phyloP scores from a whole-genome alignment of 2,888 invertebrate genomes.

The Dione juno region DNA sequence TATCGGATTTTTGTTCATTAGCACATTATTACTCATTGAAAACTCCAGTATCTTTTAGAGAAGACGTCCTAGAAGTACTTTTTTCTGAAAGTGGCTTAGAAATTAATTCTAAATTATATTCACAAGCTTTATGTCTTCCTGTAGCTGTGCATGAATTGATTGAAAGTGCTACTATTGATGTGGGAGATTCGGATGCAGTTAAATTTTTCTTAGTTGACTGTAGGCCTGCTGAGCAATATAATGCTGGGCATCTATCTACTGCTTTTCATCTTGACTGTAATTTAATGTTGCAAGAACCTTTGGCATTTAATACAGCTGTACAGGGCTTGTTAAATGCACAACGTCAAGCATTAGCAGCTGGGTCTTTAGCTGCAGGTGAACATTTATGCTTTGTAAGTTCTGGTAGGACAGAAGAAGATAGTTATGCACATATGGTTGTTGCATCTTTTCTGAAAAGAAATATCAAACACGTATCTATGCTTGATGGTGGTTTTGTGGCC shows the following conservation, averaged over 20 bases:
- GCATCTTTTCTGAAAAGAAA: slow-evolving; percentile 97
- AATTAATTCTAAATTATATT: slow-evolving; percentile 85
- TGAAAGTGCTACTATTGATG: slow-evolving; percentile 89
- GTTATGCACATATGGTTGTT: slow-evolving; percentile 98
- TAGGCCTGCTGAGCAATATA: slow-evolving; percentile 97
- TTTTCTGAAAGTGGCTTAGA: slow-evolving; percentile 83
- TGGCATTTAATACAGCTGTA: slow-evolving; percentile 96
- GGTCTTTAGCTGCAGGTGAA: slow-evolving; percentile 93
- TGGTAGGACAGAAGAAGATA: slow-evolving; percentile 96
- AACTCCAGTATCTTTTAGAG: slow-evolving; percentile 96
- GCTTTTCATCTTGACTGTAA: slow-evolving; percentile 99
- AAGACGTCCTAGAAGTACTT: slow-evolving; percentile 88
- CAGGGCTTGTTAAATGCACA: slow-evolving; percentile 96
- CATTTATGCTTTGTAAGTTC: slow-evolving; percentile 97
- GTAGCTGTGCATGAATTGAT: slow-evolving; percentile 97
- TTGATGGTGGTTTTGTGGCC: slow-evolving; percentile 94
- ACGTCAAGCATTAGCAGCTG: slow-evolving; percentile 92
- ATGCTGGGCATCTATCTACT: slow-evolving; percentile 97
- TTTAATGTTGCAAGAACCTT: slow-evolving; percentile 97
- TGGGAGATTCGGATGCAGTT: slow-evolving; percentile 85
- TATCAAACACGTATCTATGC: slow-evolving; percentile 95
- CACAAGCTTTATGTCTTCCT: slow-evolving; percentile 96
- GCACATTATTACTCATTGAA: slow-evolving; percentile 97
- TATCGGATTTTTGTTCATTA: slow-evolving; percentile 97
- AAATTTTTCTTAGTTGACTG: slow-evolving; percentile 98